Conservation (phyloP, 2,797 vertebrate genomes). For the Hirundo rustica region DNA sequence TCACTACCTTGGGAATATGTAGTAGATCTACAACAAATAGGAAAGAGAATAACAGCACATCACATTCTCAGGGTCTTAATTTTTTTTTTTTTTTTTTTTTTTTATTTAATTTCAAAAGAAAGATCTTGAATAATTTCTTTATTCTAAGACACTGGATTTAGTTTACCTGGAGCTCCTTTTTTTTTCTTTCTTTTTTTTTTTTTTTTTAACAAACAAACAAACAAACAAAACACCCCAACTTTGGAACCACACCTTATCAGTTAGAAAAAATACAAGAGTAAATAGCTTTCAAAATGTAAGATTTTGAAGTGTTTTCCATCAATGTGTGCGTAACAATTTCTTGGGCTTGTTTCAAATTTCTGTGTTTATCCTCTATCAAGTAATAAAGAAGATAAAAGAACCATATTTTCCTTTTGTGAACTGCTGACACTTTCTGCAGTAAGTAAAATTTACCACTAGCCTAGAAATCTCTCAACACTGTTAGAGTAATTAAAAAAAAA, state of each 20-base stretch:
- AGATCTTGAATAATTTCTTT: neutral
- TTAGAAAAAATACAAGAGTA: neutral
- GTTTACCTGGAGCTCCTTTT: neutral
- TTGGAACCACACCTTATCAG: neutral
- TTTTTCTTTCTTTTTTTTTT: no score
- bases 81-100: neutral
- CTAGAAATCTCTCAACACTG: neutral
- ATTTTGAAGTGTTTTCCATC: neutral
- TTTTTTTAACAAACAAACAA: no score
- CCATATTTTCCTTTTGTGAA: neutral
- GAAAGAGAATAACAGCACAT: accelerated
- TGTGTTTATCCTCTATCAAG: neutral
- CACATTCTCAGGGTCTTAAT: neutral
- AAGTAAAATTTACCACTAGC: neutral
- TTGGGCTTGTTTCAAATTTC: neutral
- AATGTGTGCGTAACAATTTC: neutral
- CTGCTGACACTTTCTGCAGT: neutral
- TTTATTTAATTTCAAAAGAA: neutral
- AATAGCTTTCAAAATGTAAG: neutral
- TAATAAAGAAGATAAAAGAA: neutral
- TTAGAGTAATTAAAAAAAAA: neutral
- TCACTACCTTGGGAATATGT: neutral
- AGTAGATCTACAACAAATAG: neutral
- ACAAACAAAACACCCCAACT: no score
- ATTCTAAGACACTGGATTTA: neutral